A percentile compares a stretch with the other conserved stretches of the same genome.
Conservation (phyloP, 1,140 invertebrate genomes). For the Cydia fagiglandana region DNA sequence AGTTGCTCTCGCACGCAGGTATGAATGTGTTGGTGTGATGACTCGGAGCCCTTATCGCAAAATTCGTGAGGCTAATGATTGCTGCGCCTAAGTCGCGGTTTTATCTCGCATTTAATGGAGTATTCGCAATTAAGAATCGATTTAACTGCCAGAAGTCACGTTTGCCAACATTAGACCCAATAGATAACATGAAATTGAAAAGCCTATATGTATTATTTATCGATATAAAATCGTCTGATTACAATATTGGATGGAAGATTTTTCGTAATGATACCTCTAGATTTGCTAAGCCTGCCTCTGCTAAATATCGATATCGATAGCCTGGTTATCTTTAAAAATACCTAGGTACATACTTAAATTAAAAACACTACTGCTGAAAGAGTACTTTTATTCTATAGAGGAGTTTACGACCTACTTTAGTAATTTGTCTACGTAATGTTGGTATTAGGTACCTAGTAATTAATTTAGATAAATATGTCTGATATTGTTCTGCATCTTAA, state of each 20-base stretch:
- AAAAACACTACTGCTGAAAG: too few relatives aligned
- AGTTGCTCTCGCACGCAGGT: slow-evolving; percentile 23
- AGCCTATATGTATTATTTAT: slow-evolving; percentile 3
- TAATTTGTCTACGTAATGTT: too few relatives aligned
- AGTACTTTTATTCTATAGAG: too few relatives aligned
- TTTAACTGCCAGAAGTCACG: slow-evolving; percentile 67
- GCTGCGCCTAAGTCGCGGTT: slow-evolving; percentile 49
- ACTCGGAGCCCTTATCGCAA: slow-evolving; percentile 53
- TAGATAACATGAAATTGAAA: slow-evolving; percentile 44
- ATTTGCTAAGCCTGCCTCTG: too few relatives aligned
- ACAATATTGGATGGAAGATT: not conserved
- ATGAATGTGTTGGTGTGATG: not conserved
- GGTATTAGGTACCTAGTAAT: too few relatives aligned
- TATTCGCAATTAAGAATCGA: slow-evolving; percentile 76
- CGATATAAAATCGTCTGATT: slow-evolving; percentile 27
- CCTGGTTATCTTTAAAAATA: too few relatives aligned
- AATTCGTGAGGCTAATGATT: slow-evolving; percentile 55
- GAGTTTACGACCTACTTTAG: too few relatives aligned
- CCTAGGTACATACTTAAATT: too few relatives aligned
- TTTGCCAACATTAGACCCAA: slow-evolving; percentile 60
- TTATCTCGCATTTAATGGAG: slow-evolving; percentile 67
- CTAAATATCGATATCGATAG: too few relatives aligned
- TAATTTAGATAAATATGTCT: too few relatives aligned
- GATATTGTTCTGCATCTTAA: too few relatives aligned
- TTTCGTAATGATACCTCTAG: not conserved